phyloP scores from a whole-genome alignment of 2,113 vertebrate species.

The Otus sunia region DNA sequence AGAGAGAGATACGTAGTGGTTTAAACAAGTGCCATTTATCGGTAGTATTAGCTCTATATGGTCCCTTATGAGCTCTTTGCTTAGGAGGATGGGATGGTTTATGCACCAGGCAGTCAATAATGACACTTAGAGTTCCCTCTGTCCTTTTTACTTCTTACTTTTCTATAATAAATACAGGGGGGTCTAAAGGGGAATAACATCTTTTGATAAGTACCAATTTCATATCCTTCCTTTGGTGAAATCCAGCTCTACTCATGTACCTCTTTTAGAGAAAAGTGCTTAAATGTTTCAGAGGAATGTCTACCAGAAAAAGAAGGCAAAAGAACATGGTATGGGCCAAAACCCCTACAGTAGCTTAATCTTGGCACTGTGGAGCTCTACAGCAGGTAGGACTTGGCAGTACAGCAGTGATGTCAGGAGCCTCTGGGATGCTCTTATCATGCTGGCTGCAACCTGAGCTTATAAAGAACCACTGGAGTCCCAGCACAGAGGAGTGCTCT shows the following conservation, averaged over 20 bases:
- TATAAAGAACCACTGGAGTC: background rate
- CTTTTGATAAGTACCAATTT: background rate
- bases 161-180: background rate
- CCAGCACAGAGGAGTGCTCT: accelerated
- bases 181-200: background rate
- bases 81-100: background rate
- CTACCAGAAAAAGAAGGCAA: background rate
- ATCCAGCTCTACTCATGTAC: background rate
- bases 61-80: background rate
- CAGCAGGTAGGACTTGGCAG: background rate
- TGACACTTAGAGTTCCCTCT: background rate
- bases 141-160: background rate
- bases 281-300: background rate
- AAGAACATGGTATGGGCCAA: background rate
- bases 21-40: background rate
- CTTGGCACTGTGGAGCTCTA: background rate
- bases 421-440: background rate
- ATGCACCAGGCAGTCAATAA: background rate
- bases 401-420: background rate
- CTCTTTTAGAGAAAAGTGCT: background rate
- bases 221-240: background rate
- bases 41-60: background rate
- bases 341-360: background rate
- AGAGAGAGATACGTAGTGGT: background rate
- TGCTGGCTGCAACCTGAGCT: background rate